A percentile compares a stretch with the other conserved stretches of the same genome.
These are phyloP conservation scores for Zygothrica quintamaculata DNA, from an alignment of 2,888 invertebrate species.

Conservation along the genomic window DNA sequence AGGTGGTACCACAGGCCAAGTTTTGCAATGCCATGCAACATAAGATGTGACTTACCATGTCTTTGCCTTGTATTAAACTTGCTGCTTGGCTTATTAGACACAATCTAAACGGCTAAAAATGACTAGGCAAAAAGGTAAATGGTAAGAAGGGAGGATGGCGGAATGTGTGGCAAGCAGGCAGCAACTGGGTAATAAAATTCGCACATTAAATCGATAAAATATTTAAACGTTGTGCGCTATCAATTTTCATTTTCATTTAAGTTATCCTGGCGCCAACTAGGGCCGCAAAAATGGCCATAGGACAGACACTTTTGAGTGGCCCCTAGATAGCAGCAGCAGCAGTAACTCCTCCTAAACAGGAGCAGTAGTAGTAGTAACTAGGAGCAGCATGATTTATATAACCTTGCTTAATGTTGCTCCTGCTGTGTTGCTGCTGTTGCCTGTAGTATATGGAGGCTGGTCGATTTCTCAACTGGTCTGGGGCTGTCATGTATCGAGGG, in stretches of 20 bases:
- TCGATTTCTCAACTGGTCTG: no score
- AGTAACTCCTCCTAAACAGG: not conserved
- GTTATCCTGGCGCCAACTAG: conserved; percentile 49
- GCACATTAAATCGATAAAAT: conserved; percentile 72
- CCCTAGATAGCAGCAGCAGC: conserved; percentile 29
- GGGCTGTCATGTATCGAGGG: not conserved
- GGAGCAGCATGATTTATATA: conserved; percentile 53
- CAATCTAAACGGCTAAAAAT: not conserved
- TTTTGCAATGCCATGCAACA: conserved; percentile 6
- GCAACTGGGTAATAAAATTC: conserved; percentile 32
- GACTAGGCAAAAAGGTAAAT: not conserved
- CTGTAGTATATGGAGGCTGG: no score
- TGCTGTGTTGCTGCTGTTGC: not conserved
- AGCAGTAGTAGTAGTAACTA: conserved; percentile 2
- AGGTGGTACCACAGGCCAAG: conserved; percentile 3
- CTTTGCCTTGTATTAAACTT: conserved; percentile 3
- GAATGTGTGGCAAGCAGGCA: not conserved
- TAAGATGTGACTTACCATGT: conserved; percentile 19
- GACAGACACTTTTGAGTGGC: conserved; percentile 37
- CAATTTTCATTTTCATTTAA: conserved; percentile 76
- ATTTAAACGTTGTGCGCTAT: conserved; percentile 68
- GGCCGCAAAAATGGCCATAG: not conserved
- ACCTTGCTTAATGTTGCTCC: conserved; percentile 38
- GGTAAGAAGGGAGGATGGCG: not conserved
- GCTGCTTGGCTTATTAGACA: conserved; percentile 4